A percentile compares a stretch with the other conserved stretches of the same genome.
Conservation (phyloP, 2,888 invertebrate genomes). For the Tridacna crocea region DNA sequence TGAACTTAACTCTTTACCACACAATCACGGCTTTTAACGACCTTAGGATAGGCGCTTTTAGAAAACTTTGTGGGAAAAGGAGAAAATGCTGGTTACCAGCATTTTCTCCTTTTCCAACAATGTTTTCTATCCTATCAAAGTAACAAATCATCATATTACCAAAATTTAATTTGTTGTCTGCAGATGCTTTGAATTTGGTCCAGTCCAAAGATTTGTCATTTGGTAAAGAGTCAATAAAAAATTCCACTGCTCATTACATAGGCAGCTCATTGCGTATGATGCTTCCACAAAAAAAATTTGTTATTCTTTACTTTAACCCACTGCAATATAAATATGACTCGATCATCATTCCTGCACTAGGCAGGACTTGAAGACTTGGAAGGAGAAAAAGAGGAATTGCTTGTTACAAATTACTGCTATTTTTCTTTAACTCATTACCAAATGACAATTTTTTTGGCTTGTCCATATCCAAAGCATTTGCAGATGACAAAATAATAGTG, state of each 20-base stretch:
- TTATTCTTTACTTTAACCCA: no score
- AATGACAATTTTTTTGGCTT: no score
- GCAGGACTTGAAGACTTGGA: neutral
- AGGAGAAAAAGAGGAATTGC: neutral
- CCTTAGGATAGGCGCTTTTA: neutral
- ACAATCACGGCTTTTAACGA: no score
- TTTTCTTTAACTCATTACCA: no score
- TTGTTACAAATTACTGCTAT: neutral
- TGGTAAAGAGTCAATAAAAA: neutral
- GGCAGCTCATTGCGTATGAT: no score
- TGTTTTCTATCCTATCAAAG: neutral
- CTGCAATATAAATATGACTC: no score
- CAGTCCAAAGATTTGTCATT: neutral
- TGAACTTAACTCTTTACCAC: no score
- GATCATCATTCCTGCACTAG: neutral
- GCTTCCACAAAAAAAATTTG: no score
- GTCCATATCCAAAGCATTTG: no score
- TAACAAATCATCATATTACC: neutral
- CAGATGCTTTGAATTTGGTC: neutral
- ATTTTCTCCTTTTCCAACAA: slow-evolving; percentile 12
- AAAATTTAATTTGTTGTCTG: neutral
- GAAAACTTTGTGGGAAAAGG: neutral
- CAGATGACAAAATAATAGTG: no score
- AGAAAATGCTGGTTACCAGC: neutral
- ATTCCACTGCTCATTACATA: no score